Base-by-base conservation (phyloP, 1,140 invertebrate species). In the Magallana ariakensis region DNA sequence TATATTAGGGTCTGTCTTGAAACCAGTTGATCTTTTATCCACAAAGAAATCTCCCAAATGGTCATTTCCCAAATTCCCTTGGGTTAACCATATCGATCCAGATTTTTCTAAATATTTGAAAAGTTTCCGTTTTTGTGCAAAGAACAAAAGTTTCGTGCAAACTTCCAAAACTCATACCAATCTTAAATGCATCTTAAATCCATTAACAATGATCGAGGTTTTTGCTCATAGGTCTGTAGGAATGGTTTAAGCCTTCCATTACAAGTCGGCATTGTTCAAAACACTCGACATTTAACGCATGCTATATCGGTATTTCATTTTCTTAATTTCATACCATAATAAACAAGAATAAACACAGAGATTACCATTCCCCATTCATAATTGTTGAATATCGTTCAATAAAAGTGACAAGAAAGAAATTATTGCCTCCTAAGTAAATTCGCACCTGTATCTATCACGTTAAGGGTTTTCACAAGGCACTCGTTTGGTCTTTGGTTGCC, bases 251-350 rank as follows among this genome's bases (percentile, higher is more conserved):
- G 26, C 66, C 66, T 19, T 26, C 22, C 15, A 75, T 75, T 75
- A 75, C 66, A 75, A 75, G 66, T 26, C 66, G 22, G 22, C 9
- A 75, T 75, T 75, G 22, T 75, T 75, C 66, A 19, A 26, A 26
- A 9, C 66, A 33, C 66, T 75, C 66, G 66, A 75, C 66, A 33
- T 75, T 75, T 75, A 75, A 75, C 66, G 22, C 66, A 75, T 75
- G 66, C 66, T 75, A 22, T 75, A 75, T 75, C 66, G 66, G 66
- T 75, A 75, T 75, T 75, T 75, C 66, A 75, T 75, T 75, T 75
- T 75, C 66, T 75, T 75, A 75, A 75, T 75, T 75, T 75, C 66
- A 75, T 75, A 75, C 66, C 66, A 75, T 75, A 75, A 75, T 75
- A 75, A 75, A 75, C 66, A 75, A 33, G 66, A 75, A 75, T 75